Evolutionary conservation across 2,113 vertebrate genomes (phyloP).

Genomic region (Planiliza haematocheilus): DNA sequence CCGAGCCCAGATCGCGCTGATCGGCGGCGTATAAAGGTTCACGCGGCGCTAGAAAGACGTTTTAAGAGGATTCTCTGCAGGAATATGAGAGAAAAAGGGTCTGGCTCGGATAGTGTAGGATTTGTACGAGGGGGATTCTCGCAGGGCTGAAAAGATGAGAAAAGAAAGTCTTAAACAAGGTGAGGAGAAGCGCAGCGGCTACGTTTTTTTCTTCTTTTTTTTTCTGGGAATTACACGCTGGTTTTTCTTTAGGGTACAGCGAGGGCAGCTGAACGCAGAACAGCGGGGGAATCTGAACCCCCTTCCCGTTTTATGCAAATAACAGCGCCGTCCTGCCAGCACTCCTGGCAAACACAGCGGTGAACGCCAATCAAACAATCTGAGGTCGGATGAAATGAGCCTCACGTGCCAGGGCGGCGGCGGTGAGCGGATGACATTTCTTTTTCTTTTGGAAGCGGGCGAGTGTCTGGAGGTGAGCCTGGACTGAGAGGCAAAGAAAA

Average conservation of each 20-base stretch:
- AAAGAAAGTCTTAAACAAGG: constrained; percentile 39
- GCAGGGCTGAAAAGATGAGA: constrained; percentile 40
- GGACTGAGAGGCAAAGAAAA: constrained; percentile 27
- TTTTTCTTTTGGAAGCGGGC: no score
- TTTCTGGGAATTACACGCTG: constrained; percentile 28
- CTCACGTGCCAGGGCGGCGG: constrained; percentile 34
- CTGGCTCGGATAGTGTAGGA: constrained; percentile 28
- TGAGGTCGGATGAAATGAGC: constrained; percentile 44
- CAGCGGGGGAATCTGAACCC: constrained; percentile 50
- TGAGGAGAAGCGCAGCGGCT: constrained; percentile 1
- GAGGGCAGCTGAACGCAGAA: constrained; percentile 22
- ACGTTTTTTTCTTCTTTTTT: background rate
- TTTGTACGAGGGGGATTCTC: constrained; percentile 60
- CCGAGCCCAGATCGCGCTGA: constrained; percentile 65
- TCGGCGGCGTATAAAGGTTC: constrained; percentile 38
- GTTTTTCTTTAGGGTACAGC: constrained; percentile 43
- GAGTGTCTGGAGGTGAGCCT: no score
- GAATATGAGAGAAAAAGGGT: constrained; percentile 13
- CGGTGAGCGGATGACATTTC: constrained; percentile 6
- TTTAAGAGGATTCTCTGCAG: constrained; percentile 56
- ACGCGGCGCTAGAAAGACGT: constrained; percentile 5
- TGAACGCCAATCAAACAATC: constrained; percentile 68
- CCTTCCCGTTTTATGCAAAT: constrained; percentile 65
- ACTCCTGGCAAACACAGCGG: constrained; percentile 60
- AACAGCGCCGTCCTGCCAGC: constrained; percentile 42